Conservation (phyloP, 2,888 invertebrate species). For the Tenthredo distinguenda region DNA sequence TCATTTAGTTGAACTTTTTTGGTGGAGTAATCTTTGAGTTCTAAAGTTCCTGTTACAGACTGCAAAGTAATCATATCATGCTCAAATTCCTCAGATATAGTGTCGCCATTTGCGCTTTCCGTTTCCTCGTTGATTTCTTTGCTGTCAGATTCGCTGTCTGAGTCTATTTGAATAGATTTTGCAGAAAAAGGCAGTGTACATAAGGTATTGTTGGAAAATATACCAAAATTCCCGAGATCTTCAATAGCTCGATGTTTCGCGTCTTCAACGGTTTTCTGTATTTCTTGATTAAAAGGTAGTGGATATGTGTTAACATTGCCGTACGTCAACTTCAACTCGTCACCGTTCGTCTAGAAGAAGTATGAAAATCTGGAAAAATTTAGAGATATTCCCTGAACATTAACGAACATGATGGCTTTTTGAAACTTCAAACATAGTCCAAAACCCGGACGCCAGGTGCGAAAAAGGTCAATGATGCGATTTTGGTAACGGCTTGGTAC, state of each 20-base stretch:
- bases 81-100: background rate
- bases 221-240: background rate
- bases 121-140: constrained; percentile 5
- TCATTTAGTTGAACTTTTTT: constrained; percentile 19
- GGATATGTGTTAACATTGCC: background rate
- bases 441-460: no score
- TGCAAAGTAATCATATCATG: constrained; percentile 21
- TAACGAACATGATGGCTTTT: no score
- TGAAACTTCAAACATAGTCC: no score
- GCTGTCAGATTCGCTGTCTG: constrained; percentile 29
- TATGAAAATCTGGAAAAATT: no score
- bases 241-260: background rate
- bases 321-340: no score
- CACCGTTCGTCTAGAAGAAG: no score
- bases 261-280: constrained; percentile 26
- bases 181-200: background rate
- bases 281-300: constrained; percentile 28
- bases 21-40: constrained; percentile 31
- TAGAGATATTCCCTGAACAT: no score
- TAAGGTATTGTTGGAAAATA: background rate
- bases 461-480: no score
- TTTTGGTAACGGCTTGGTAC: no score
- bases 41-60: constrained; percentile 23
- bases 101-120: constrained; percentile 6
- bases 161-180: background rate